Percentiles rank a stretch among this genome's conserved stretches.
Evolutionary conservation across 2,888 invertebrate species (phyloP).

Genomic region (Conistra vaccinii): DNA sequence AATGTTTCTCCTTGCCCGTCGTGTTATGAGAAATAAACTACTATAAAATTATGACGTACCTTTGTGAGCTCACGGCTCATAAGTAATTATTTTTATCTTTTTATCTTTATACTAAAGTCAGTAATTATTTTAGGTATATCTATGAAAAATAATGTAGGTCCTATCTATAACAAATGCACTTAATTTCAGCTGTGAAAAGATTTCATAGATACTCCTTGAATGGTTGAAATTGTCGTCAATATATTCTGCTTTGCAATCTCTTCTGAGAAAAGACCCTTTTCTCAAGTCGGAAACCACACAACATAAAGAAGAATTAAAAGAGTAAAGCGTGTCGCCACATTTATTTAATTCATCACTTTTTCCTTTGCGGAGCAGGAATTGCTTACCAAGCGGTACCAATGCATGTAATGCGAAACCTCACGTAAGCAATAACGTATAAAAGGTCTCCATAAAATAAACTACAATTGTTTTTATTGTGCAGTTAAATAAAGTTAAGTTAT

Average conservation of each 20-base stretch:
- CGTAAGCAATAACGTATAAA: conserved; percentile 57
- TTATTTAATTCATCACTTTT: conserved; percentile 48
- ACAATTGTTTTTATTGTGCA: conserved; percentile 58
- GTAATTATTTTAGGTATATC: not conserved
- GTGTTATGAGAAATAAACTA: not conserved
- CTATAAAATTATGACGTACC: not conserved
- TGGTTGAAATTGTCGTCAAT: not conserved
- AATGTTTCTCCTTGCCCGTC: not conserved
- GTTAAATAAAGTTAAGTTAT: conserved; percentile 52
- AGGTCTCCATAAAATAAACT: conserved; percentile 53
- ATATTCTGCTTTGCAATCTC: not conserved
- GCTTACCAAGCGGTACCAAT: conserved; percentile 47
- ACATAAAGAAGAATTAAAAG: conserved; percentile 16
- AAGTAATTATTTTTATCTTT: too few species aligned
- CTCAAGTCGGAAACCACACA: conserved; percentile 9
- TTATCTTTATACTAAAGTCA: too few species aligned
- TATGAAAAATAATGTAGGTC: not conserved
- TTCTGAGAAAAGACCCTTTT: not conserved
- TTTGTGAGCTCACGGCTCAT: too few species aligned
- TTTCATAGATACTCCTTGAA: not conserved
- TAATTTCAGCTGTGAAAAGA: too few species aligned
- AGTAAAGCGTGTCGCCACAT: conserved; percentile 32
- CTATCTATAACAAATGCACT: too few species aligned
- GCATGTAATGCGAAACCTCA: conserved; percentile 41
- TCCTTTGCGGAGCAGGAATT: conserved; percentile 39